These are phyloP conservation scores for Tapirus terrestris DNA, from an alignment of 2,113 vertebrate species.

Conservation along the genomic window DNA sequence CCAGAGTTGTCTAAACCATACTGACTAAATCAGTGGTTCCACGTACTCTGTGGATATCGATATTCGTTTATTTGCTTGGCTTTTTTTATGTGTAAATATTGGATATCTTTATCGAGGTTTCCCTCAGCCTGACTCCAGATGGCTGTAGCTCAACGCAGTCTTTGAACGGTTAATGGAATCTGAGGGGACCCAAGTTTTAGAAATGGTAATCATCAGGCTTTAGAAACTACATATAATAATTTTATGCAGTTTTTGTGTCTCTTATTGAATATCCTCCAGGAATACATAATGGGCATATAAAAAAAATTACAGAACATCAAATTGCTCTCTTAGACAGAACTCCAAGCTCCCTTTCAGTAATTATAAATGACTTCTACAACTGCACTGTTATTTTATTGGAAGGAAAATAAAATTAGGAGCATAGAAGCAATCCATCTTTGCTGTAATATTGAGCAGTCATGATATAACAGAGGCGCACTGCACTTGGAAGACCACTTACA, in stretches of 20 bases:
- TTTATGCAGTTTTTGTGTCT: background rate
- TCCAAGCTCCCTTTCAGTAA: background rate
- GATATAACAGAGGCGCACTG: background rate
- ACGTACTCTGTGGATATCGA: background rate
- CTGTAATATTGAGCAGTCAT: background rate
- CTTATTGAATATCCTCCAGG: background rate
- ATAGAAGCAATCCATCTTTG: background rate
- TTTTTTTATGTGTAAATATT: background rate
- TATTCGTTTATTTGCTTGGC: background rate
- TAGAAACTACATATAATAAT: background rate
- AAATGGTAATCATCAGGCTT: background rate
- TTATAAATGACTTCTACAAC: slow-evolving; percentile 19
- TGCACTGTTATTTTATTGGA: background rate
- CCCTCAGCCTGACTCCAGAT: background rate
- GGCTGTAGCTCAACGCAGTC: background rate
- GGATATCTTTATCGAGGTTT: background rate
- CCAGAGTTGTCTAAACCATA: background rate
- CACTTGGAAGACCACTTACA: background rate
- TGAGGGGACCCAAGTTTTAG: background rate
- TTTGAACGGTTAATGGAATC: slow-evolving; percentile 21
- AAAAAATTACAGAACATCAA: background rate
- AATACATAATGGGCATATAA: background rate
- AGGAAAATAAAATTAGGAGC: background rate
- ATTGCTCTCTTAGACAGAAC: background rate
- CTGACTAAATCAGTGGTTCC: background rate